These are phyloP conservation scores for Onchidella celtica DNA, from an alignment of 2,888 invertebrate species.

Conservation along the genomic window DNA sequence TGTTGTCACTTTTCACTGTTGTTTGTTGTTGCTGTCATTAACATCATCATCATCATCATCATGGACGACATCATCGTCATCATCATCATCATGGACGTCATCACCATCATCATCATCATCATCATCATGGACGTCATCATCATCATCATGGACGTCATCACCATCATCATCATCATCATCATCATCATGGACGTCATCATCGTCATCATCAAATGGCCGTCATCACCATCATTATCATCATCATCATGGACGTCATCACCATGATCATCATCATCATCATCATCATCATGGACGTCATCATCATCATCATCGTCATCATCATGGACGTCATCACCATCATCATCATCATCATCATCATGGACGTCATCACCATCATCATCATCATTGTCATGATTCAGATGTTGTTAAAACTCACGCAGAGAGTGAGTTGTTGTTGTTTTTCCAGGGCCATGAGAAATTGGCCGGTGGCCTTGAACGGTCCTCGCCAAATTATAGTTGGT, in stretches of 20 bases:
- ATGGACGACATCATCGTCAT: neutral
- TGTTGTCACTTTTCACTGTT: too few species aligned
- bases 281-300: neutral
- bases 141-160: too few species aligned
- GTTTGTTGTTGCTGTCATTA: neutral
- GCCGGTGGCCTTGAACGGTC: too few species aligned
- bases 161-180: too few species aligned
- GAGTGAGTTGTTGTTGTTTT: too few species aligned
- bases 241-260: neutral
- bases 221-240: neutral
- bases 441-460: too few species aligned
- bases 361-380: neutral
- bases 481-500: too few species aligned
- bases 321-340: constrained; percentile 16
- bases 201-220: too few species aligned
- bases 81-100: neutral
- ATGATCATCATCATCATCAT: neutral
- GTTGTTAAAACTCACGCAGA: too few species aligned
- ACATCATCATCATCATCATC: neutral
- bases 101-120: neutral
- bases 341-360: neutral
- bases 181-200: too few species aligned
- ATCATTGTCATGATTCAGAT: too few species aligned
- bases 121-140: too few species aligned
- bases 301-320: neutral